These are phyloP conservation scores for Dallia pectoralis DNA, from an alignment of 2,797 vertebrate genomes.

Conservation along the genomic window DNA sequence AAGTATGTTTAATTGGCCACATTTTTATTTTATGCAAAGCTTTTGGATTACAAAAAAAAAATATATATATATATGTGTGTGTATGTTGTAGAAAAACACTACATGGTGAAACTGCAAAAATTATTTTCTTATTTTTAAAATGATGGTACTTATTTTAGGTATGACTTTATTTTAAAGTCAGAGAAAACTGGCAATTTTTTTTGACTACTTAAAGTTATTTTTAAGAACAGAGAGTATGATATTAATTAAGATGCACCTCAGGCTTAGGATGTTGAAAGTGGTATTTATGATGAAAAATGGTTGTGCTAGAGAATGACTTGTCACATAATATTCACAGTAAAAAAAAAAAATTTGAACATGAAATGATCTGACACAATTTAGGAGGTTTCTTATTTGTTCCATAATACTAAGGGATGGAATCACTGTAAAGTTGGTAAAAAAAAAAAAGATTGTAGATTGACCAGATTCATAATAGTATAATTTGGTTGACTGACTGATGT, in stretches of 20 bases:
- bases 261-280: conserved; percentile 59
- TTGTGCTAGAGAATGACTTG: neutral
- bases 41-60: neutral
- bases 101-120: conserved; percentile 73
- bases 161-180: conserved; percentile 76
- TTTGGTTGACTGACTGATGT: neutral
- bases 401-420: neutral
- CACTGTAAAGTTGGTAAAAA: neutral
- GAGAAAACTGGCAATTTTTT: conserved; percentile 80
- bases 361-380: conserved; percentile 10
- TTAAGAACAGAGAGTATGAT: conserved; percentile 65
- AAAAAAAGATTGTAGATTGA: neutral
- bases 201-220: conserved; percentile 79
- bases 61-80: no score
- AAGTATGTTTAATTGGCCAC: neutral
- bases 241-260: conserved; percentile 73
- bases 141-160: conserved; percentile 74
- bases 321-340: neutral
- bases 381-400: neutral
- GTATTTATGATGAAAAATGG: conserved; percentile 12
- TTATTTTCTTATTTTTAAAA: conserved; percentile 75
- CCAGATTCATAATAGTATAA: neutral
- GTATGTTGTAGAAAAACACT: conserved; percentile 61
- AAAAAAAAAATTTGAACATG: neutral
- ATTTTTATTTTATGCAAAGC: neutral